Evolutionary conservation across 2,797 vertebrate species (phyloP).

Genomic region (Macrochelys suwanniensis): DNA sequence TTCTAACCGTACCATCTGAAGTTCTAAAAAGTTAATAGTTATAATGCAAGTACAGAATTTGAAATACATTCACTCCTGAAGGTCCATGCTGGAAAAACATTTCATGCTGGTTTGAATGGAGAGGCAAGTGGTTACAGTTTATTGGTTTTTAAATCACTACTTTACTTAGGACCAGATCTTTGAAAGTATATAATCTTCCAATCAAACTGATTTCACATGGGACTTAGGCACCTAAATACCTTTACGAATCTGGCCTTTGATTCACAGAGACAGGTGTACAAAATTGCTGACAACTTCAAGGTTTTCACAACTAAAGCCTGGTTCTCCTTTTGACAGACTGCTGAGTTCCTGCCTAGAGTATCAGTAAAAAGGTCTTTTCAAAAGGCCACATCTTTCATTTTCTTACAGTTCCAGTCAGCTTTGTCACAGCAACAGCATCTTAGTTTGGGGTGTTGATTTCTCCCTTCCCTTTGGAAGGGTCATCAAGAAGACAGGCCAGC

Average conservation of each 20-base stretch:
- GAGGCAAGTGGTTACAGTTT: not conserved
- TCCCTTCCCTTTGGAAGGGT: no score
- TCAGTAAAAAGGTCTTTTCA: not conserved
- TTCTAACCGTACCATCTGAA: not conserved
- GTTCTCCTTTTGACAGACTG: not conserved
- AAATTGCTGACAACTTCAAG: not conserved
- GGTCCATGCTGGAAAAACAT: not conserved
- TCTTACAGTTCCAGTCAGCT: not conserved
- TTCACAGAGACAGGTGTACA: not conserved
- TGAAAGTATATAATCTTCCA: no score
- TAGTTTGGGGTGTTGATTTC: not conserved
- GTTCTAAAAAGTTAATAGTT: no score
- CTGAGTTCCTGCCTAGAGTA: no score
- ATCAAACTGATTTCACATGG: no score
- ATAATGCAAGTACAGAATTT: not conserved
- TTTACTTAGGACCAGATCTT: no score
- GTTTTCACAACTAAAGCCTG: not conserved
- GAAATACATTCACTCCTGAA: not conserved
- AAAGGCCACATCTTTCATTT: not conserved
- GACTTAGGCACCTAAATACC: no score
- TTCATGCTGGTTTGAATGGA: not conserved
- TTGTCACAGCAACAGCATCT: not conserved
- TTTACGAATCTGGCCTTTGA: not conserved
- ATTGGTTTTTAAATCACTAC: not conserved
- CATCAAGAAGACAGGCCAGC: no score